Evolutionary conservation across 2,797 vertebrate genomes (phyloP).

Genomic region (Prunella strophiata): DNA sequence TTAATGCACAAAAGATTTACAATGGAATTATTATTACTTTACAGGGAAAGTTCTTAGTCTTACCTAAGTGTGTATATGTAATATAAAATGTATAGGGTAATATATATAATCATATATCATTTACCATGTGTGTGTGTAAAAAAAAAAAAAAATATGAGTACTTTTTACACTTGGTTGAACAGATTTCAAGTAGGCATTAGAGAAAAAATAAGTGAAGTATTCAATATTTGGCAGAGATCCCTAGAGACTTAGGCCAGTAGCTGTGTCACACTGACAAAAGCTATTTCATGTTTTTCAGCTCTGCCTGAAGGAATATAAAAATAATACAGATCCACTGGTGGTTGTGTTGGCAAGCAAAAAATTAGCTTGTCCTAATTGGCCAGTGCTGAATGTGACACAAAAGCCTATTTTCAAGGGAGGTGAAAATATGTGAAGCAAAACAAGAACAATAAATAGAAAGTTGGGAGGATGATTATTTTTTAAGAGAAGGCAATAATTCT

Average conservation of each 20-base stretch:
- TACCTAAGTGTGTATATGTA: background rate
- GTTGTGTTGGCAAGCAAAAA: constrained; percentile 26
- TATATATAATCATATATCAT: background rate
- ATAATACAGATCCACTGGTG: background rate
- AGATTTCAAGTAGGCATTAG: background rate
- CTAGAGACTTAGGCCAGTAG: background rate
- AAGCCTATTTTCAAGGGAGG: constrained; percentile 33
- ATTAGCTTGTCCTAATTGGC: constrained; percentile 49
- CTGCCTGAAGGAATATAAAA: constrained; percentile 47
- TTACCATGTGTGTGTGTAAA: background rate
- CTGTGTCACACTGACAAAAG: constrained; percentile 9
- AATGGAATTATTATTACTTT: background rate
- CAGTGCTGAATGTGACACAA: constrained; percentile 17
- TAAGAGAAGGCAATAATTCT: background rate
- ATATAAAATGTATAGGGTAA: background rate
- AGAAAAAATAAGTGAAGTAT: constrained; percentile 10
- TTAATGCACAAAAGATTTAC: background rate
- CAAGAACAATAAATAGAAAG: constrained; percentile 10
- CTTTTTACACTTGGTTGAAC: background rate
- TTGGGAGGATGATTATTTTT: background rate
- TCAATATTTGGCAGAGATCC: constrained; percentile 29
- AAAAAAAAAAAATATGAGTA: background rate
- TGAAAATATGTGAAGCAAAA: constrained; percentile 44
- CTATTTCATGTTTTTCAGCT: constrained; percentile 27
- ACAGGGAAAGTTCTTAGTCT: background rate